These are phyloP conservation scores for Helobdella robusta DNA, from an alignment of 2,888 invertebrate genomes.

Conservation along the genomic window DNA sequence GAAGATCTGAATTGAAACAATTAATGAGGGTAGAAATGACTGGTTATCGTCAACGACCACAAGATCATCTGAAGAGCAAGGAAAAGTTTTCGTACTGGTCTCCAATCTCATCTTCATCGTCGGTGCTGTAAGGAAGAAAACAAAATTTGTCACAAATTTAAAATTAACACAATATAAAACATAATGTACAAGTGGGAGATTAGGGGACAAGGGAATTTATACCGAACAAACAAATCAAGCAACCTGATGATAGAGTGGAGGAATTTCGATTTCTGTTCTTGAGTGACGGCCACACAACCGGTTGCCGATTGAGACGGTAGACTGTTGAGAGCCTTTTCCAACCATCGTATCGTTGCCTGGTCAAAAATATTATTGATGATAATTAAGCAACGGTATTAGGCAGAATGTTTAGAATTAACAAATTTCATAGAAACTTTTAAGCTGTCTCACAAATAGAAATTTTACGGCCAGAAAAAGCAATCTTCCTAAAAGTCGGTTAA, in stretches of 20 bases:
- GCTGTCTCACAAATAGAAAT: not conserved
- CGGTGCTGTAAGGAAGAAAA: constrained; percentile 9
- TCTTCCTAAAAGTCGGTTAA: no score
- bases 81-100: constrained; percentile 19
- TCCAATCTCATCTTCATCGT: constrained; percentile 18
- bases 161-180: not conserved
- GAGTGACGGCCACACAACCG: constrained; percentile 16
- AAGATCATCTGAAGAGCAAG: constrained; percentile 15
- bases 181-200: not conserved
- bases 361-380: not conserved
- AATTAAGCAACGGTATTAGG: not conserved
- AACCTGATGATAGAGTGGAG: constrained; percentile 13
- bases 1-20: no score
- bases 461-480: no score
- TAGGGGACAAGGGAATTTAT: not conserved
- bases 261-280: constrained; percentile 16
- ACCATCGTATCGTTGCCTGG: constrained; percentile 17
- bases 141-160: not conserved
- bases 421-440: not conserved
- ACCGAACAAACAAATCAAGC: no score
- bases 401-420: not conserved
- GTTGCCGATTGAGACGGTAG: constrained; percentile 18
- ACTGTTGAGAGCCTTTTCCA: constrained; percentile 15
- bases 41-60: no score
- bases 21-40: not conserved